Evolutionary conservation across 2,113 vertebrate genomes (phyloP).

Genomic region (Hemibagrus wyckioides): DNA sequence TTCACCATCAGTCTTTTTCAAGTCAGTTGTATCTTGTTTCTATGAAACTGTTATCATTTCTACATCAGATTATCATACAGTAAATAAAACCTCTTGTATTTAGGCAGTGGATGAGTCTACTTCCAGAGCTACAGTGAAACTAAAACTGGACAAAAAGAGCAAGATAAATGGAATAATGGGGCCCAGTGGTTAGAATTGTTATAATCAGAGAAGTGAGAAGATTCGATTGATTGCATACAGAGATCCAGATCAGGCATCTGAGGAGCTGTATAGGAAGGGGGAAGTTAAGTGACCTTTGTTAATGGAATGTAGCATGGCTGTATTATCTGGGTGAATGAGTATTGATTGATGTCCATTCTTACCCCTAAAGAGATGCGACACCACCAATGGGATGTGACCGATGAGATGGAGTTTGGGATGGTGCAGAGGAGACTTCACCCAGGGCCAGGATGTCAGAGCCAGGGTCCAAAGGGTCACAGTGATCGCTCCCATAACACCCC

Average conservation of each 20-base stretch:
- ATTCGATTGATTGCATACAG: slow-evolving; percentile 42
- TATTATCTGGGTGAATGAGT: slow-evolving; percentile 42
- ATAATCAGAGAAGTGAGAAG: slow-evolving; percentile 31
- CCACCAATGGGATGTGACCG: not conserved
- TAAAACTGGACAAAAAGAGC: not conserved
- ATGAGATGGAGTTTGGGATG: slow-evolving; percentile 7
- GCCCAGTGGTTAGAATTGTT: slow-evolving; percentile 11
- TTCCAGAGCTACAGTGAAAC: not conserved
- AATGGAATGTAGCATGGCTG: slow-evolving; percentile 40
- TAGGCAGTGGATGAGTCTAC: not conserved
- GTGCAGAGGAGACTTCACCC: slow-evolving; percentile 18
- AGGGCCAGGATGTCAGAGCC: slow-evolving; percentile 19
- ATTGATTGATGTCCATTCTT: slow-evolving; percentile 43
- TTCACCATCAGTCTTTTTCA: not conserved
- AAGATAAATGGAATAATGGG: not conserved
- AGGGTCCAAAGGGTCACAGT: not conserved
- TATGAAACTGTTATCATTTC: not conserved
- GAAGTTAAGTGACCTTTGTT: slow-evolving; percentile 44
- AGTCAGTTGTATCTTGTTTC: not conserved
- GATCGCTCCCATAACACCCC: not conserved
- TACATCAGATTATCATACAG: not conserved
- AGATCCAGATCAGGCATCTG: slow-evolving; percentile 30
- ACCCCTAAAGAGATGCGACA: slow-evolving; percentile 20
- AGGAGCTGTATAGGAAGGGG: slow-evolving; percentile 10
- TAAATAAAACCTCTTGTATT: not conserved